Base-by-base conservation (phyloP, 2,113 vertebrate species). In the Megalops atlanticus region DNA sequence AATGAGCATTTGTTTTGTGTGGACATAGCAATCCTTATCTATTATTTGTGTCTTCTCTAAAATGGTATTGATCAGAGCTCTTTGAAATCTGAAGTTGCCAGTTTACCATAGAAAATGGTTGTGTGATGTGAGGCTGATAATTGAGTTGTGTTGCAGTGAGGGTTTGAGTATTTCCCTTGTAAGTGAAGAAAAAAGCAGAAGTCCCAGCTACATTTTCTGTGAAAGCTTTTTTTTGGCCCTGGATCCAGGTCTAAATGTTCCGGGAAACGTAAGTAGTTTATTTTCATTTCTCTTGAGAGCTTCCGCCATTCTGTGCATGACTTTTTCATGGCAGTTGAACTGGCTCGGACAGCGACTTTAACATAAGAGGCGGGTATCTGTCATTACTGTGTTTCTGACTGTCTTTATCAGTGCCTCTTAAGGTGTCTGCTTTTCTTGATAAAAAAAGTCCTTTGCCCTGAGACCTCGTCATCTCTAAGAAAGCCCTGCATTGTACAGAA, bases 1-100 rank as follows among this genome's bases (percentile, higher is more conserved):
- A 85, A 84, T 86, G 78, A 86, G 45, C 84, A 84, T 90, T 87
- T 89, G 77, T 74, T 81, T 80, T 87, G 87, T 80, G 84, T n/a
- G 72, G 74, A 35, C 31, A 81, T 43, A 1, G 77, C 83, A 73
- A 84, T 85, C 54, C 16, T 40, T 82, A 35, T 27, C 76, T 82
- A 81, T 82, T 49, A 85, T 77, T 82, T 86, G 43, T 41, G 36
- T 76, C 31, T 69, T 58, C 47, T 58, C 74, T 77, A 70, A 87
- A 75, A 81, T 81, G 83, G 33, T 84, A 88, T 91, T 85, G 90
- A 90, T 86, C 74, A 7, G 16, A 78, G 83, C 85, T 80, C 52
- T 79, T 74, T 76, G 47, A 83, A 77, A 84, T 79, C 49, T 38
- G 74, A 78, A 76, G n/a, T 68, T 76, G 73, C 33, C 82, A 21